Evolutionary conservation across 2,113 vertebrate genomes (phyloP), one percentile per base, ranked within the genome.

Genomic region (Barnardius zonarius): DNA sequence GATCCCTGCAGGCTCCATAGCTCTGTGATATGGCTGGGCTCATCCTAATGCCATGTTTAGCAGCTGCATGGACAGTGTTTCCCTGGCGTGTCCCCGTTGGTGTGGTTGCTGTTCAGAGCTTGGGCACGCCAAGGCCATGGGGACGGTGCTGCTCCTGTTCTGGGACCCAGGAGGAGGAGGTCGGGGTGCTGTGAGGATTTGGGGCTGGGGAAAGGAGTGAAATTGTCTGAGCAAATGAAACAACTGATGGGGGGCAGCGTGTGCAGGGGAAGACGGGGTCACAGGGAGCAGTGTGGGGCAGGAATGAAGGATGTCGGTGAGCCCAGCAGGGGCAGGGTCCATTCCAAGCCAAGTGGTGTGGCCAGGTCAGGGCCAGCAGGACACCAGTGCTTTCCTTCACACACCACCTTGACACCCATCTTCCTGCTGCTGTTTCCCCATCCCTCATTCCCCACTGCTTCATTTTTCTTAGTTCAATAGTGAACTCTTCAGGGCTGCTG

Each of bases 31-130:
- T 0, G 0, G 30, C 66, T 19, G 69, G 63, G 35, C 59, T 86
- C 2, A 0, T 22, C 80, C 43, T 0, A 0, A 6, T 0, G 0
- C 35, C 0, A 37, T 13, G 22, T 17, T 31, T 48, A 88, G 54
- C 33, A 6, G 7, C 44, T 0, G 39, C 33, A 22, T 27, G 30
- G 12, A 2, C 55, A 12, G 14, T 13, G n/a, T 1, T 8, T 17
- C 33, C 25, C 15, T 1, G 7, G n/a, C 1, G 0, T 0, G 2
- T 25, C 67, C 28, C 11, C 28, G 3, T 23, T 3, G 5, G 19
- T 0, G 51, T 3, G 23, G 54, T 9, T 28, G 37, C 51, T 64
- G 79, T 62, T 72, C 67, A 19, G n/a, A 43, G 28, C 10, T 0
- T 0, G 33, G 48, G n/a, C 46, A 67, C 18, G 28, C 63, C 10